A percentile compares a stretch with the other conserved stretches of the same genome.
Conservation (phyloP, 2,888 invertebrate genomes). For the Willowsia nigromaculata region DNA sequence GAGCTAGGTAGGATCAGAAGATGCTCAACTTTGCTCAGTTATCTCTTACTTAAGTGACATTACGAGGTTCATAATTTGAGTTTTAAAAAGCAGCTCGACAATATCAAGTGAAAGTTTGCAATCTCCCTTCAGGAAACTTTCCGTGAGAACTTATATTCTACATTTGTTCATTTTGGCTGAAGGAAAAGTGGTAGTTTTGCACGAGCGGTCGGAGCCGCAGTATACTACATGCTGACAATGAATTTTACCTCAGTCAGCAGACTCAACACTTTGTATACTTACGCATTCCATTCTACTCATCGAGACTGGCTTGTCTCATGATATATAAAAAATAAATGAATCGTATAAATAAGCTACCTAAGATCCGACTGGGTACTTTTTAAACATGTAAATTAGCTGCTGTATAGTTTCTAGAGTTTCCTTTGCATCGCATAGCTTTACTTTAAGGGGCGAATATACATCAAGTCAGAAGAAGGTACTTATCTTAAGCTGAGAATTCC, state of each 20-base stretch:
- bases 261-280: not conserved
- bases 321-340: constrained; percentile 13
- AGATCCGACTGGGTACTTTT: constrained; percentile 16
- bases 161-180: not conserved
- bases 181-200: not conserved
- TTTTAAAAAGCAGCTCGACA: constrained; percentile 67
- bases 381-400: constrained; percentile 64
- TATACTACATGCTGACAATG: too few relatives aligned
- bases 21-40: constrained; percentile 55
- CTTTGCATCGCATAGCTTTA: not conserved
- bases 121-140: constrained; percentile 57
- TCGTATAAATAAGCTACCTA: constrained; percentile 21
- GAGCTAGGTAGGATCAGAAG: constrained; percentile 53
- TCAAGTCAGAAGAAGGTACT: not conserved
- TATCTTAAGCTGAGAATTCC: constrained; percentile 56
- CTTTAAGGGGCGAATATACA: not conserved
- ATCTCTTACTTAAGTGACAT: constrained; percentile 70
- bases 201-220: not conserved
- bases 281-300: not conserved
- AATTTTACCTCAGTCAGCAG: not conserved
- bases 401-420: not conserved
- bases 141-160: not conserved
- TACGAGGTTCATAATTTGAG: constrained; percentile 67
- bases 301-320: not conserved
- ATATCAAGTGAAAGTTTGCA: constrained; percentile 59